phyloP scores from a whole-genome alignment of 1,140 invertebrate genomes.

The Bombus balteatus region DNA sequence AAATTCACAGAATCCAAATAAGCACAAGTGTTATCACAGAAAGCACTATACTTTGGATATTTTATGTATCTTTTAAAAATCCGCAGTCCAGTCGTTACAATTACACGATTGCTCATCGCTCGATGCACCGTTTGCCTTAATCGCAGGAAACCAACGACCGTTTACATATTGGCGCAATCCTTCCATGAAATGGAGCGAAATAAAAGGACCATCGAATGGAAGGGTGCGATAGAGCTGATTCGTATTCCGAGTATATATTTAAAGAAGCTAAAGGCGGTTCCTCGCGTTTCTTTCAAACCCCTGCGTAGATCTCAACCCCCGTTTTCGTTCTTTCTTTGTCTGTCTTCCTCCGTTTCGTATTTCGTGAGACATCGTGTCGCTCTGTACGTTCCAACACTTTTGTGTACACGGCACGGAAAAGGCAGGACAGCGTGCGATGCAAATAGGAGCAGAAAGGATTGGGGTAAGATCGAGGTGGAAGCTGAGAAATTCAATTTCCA shows the following conservation, averaged over 20 bases:
- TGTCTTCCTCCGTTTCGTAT: not conserved
- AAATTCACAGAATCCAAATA: too few species aligned
- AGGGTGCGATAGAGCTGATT: not conserved
- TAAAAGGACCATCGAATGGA: not conserved
- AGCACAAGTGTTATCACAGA: too few species aligned
- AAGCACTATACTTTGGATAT: too few species aligned
- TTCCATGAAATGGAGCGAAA: not conserved
- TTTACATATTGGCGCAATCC: too few species aligned
- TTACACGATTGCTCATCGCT: not conserved
- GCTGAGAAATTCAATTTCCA: conserved; percentile 62
- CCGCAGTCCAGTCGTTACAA: too few species aligned
- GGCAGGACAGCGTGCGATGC: not conserved
- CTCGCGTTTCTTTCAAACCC: not conserved
- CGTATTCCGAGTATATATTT: not conserved
- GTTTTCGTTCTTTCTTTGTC: too few species aligned
- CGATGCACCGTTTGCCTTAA: not conserved
- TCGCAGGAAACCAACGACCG: not conserved
- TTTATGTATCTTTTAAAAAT: too few species aligned
- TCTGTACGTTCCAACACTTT: not conserved
- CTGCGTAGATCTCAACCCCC: not conserved
- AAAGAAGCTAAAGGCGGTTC: not conserved
- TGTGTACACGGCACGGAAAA: not conserved
- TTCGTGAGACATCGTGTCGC: not conserved
- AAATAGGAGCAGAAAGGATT: conserved; percentile 27
- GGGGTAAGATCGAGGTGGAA: conserved; percentile 18